Conservation (phyloP, 2,888 invertebrate species). For the Rhopalosiphum nymphaeae region DNA sequence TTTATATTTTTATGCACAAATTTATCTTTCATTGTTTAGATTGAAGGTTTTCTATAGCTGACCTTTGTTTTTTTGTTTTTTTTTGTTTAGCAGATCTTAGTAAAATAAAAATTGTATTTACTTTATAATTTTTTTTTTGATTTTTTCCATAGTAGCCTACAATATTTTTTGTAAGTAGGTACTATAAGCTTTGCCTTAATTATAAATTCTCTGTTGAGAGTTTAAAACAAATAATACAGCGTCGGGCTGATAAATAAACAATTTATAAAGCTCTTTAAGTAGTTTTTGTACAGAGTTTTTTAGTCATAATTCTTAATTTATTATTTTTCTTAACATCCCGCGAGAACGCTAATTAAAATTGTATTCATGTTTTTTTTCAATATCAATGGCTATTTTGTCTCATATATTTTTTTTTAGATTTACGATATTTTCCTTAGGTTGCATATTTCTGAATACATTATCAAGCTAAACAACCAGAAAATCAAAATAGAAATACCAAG, state of each 20-base stretch:
- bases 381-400: neutral
- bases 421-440: neutral
- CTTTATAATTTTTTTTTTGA: neutral
- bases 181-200: neutral
- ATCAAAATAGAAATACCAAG: neutral
- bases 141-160: neutral
- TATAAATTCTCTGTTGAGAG: neutral
- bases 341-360: constrained; percentile 12
- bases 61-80: neutral
- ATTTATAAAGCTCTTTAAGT: neutral
- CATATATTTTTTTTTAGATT: neutral
- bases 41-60: neutral
- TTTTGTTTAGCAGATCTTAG: neutral
- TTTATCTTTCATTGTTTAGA: neutral
- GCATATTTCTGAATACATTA: neutral
- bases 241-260: neutral
- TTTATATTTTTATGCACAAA: neutral
- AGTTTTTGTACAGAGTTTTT: constrained; percentile 22
- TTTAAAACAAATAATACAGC: constrained; percentile 2
- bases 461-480: neutral
- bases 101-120: neutral
- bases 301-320: neutral
- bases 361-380: neutral
- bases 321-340: neutral
- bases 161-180: neutral